Percentiles rank a stretch among this genome's conserved stretches.
Evolutionary conservation across 2,888 invertebrate genomes (phyloP).

Genomic region (Eremobia ochroleuca): DNA sequence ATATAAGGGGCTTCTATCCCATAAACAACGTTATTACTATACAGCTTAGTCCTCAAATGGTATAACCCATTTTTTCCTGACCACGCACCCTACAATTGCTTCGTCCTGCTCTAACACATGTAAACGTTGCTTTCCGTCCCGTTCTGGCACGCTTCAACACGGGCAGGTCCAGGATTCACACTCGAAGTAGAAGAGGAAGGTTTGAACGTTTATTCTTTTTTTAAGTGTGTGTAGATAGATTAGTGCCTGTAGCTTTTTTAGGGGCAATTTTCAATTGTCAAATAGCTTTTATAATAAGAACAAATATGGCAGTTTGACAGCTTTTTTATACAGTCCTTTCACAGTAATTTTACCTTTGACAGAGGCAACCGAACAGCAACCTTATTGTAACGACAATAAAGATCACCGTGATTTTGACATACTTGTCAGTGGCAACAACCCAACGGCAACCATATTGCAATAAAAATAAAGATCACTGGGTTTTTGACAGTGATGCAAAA

Average conservation of each 20-base stretch:
- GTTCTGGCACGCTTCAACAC: conserved; percentile 84
- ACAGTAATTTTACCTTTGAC: neutral
- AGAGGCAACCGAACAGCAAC: neutral
- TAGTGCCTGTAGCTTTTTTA: conserved; percentile 58
- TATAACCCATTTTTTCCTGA: conserved; percentile 34
- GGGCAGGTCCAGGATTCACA: conserved; percentile 88
- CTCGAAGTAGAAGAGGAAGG: conserved; percentile 90
- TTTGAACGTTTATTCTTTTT: conserved; percentile 81
- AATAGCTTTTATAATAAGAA: neutral
- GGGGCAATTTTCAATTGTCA: neutral
- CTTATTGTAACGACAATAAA: neutral
- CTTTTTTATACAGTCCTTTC: neutral
- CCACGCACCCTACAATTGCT: conserved; percentile 71
- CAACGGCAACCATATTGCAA: too few relatives aligned
- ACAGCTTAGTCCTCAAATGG: neutral
- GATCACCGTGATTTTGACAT: neutral
- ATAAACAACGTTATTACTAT: neutral
- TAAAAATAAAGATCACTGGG: neutral
- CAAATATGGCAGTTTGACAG: neutral
- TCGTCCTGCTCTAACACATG: conserved; percentile 89
- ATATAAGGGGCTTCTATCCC: neutral
- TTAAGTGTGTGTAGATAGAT: conserved; percentile 73
- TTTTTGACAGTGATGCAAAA: neutral
- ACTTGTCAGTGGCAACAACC: too few relatives aligned
- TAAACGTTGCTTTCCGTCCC: conserved; percentile 90